Evolutionary conservation across 2,113 vertebrate species (phyloP).

Genomic region (Myanophis thanlyinensis): DNA sequence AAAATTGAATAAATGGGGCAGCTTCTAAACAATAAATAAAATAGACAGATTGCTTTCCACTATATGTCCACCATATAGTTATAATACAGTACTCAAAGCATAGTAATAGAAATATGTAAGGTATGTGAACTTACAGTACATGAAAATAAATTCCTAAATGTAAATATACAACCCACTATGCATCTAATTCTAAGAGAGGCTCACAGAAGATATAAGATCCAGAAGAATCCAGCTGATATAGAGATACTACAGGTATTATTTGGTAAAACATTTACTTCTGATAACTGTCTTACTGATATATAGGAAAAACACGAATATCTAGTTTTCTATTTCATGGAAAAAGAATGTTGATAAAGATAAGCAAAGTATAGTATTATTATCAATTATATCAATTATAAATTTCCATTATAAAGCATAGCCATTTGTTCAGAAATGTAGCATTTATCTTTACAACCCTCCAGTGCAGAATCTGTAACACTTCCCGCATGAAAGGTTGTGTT

Average conservation of each 20-base stretch:
- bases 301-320: not conserved
- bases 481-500: not conserved
- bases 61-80: not conserved
- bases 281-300: not conserved
- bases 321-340: not conserved
- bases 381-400: not conserved
- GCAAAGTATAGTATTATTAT: not conserved
- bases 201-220: not conserved
- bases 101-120: not conserved
- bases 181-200: not conserved
- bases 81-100: not conserved
- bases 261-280: not conserved
- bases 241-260: not conserved
- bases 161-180: not conserved
- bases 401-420: not conserved
- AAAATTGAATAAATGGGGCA: not conserved
- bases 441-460: not conserved
- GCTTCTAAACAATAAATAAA: not conserved
- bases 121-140: not conserved
- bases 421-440: not conserved
- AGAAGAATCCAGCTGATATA: not conserved
- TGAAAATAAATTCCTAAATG: not conserved
- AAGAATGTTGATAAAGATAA: not conserved
- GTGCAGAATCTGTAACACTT: not conserved
- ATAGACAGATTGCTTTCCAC: not conserved